Base-by-base conservation (phyloP, 2,797 vertebrate species). In the Margarornis squamiger region DNA sequence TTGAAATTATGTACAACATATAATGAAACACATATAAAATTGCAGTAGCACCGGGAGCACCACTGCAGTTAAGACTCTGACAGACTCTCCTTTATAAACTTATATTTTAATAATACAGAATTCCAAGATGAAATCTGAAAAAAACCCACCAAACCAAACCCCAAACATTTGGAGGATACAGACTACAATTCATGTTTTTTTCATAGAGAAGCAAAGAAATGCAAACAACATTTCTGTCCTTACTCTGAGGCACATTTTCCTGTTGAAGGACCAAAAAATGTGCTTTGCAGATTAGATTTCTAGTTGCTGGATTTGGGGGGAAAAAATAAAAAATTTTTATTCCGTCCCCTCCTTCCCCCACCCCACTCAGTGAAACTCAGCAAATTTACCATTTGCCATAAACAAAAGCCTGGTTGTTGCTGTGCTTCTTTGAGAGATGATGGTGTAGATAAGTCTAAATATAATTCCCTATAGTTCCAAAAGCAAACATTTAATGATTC, bases 11-110 rank as follows among this genome's bases (percentile, higher is more conserved):
- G 92, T 57, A 81, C 45, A 88, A 68, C 55, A 19, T 80, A 89
- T 91, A 96, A 95, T 95, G 94, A 93, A 96, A 84, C 79, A 82
- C 83, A 71, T 79, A 89, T 70, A 90, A 93, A 95, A 94, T 21
- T 82, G 77, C 71, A 87, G 88, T 49, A 86, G 88, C 77, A 52
- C 48, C 46, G 76, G 72, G 21, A 85, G 59, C 43, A 86, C 39
- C 49, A n/a, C 46, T 52, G 55, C 62, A 88, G 65, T 87, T 73
- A 61, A 48, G 71, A 66, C 11, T 86, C 41, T 71, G 61, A 94
- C 67, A 95, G 61, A 76, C 54, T 80, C 73, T 52, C 48, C 66
- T 94, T 88, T 86, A 85, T 86, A 79, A 81, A 82, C 24, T 55
- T 58, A 1, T 8, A 66, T 85, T 95, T 95, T 55, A 90, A 63